Base-by-base conservation (phyloP, 2,888 invertebrate species). In the Acrobeloides nanus region DNA sequence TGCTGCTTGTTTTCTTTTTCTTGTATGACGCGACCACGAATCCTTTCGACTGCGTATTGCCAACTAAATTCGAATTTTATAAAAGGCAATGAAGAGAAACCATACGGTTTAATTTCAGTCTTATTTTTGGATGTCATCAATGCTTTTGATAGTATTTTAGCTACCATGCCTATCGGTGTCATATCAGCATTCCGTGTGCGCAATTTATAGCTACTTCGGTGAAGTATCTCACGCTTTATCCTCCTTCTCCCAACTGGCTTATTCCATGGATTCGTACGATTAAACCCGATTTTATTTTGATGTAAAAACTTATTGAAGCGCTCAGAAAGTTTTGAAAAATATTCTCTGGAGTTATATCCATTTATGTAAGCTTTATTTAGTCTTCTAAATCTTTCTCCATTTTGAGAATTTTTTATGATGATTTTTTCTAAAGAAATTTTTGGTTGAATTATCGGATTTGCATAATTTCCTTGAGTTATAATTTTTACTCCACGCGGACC, bases 81-180 rank as follows among this genome's bases (percentile, higher is more conserved):
- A 3, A n/a, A n/a, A n/a, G 20, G 10, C 10, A 0, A 1, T 3
- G 12, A 25, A 47, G 8, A n/a, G 5, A 32, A 46, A 47, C 10
- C 46, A 17, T 12, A 46, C 46, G 33, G 24, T 46, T 33, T 24
- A 3, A 25, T 12, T 25, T 46, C 29, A 48, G 53, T 50, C 32
- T 49, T 48, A 26, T 53, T 53, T 34, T 53, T 53, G n/a, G 21
- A 34, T 10, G 35, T 32, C 31, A 40, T 21, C 7, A 53, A n/a
- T 29, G 40, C 31, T 17, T 51, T 51, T 8, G 37, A 51, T 1
- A 53, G 32, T 17, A 45, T 25, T 23, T 57, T 34, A 10, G 53
- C 53, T 4, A 53, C 27, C 1, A 50, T 32, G 27, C 53, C 46
- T 17, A 53, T 23, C 17, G 53, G 57, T 7, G 32, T 53, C 33